Evolutionary conservation across 2,888 invertebrate species (phyloP).

Genomic region (Ennomos erosarius): DNA sequence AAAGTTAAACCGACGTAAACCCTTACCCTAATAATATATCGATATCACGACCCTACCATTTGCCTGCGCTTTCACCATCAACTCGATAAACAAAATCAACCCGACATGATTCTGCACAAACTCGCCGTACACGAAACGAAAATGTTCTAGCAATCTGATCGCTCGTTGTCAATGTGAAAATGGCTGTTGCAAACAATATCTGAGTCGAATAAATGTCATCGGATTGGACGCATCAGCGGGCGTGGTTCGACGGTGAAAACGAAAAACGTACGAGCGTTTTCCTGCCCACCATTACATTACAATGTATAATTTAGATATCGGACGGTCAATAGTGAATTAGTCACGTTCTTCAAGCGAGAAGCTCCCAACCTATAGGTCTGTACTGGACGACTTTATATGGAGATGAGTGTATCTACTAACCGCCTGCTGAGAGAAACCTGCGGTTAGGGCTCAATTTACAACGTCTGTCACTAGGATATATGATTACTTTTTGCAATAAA

Average conservation of each 20-base stretch:
- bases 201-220: constrained; percentile 64
- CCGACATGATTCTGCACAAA: constrained; percentile 56
- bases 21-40: constrained; percentile 25
- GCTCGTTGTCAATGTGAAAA: constrained; percentile 63
- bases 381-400: constrained; percentile 24
- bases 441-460: constrained; percentile 34
- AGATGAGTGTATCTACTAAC: constrained; percentile 23
- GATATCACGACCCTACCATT: constrained; percentile 39
- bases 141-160: constrained; percentile 53
- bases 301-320: constrained; percentile 53
- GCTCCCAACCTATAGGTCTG: constrained; percentile 46
- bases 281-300: constrained; percentile 53
- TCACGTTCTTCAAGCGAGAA: constrained; percentile 60
- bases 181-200: constrained; percentile 60
- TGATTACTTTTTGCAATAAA: constrained; percentile 30
- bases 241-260: constrained; percentile 48
- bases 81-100: constrained; percentile 53
- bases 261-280: constrained; percentile 47
- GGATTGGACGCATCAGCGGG: constrained; percentile 61
- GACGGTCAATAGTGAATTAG: constrained; percentile 61
- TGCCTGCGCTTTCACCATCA: constrained; percentile 47
- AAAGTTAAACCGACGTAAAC: constrained; percentile 22
- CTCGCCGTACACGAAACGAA: constrained; percentile 42
- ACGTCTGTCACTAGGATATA: constrained; percentile 29
- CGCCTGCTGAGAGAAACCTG: constrained; percentile 30